Conservation (phyloP, 2,888 invertebrate species). For the Hydropsyche betteni region DNA sequence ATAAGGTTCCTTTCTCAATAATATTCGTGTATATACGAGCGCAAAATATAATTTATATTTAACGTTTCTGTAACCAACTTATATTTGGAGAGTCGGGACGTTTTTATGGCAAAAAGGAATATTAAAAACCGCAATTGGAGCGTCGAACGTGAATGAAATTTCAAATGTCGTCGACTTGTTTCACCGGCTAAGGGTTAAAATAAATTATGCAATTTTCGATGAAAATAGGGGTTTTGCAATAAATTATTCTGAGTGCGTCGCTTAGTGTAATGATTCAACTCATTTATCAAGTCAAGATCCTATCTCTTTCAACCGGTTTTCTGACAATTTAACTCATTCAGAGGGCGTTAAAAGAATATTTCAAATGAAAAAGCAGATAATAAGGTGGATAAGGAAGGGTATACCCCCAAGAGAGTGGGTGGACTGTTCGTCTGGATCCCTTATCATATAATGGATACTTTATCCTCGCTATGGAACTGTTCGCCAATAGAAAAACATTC, state of each 20-base stretch:
- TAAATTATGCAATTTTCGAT: constrained; percentile 41
- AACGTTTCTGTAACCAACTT: background rate
- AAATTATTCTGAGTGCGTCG: constrained; percentile 38
- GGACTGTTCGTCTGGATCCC: constrained; percentile 31
- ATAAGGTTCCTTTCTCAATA: constrained; percentile 28
- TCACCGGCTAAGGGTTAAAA: constrained; percentile 24
- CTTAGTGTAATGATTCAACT: constrained; percentile 46
- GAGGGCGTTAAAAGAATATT: constrained; percentile 51
- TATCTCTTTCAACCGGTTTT: constrained; percentile 49
- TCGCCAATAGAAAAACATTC: constrained; percentile 29
- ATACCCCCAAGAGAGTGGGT: constrained; percentile 33
- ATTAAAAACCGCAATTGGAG: constrained; percentile 18
- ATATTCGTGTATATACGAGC: background rate
- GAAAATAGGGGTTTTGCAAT: constrained; percentile 40
- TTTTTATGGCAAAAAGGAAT: constrained; percentile 3
- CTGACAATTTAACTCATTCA: constrained; percentile 52
- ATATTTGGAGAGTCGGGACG: background rate
- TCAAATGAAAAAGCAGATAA: constrained; percentile 51
- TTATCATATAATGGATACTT: constrained; percentile 49
- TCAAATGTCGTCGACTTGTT: constrained; percentile 9
- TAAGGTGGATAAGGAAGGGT: constrained; percentile 47
- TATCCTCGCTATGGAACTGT: constrained; percentile 30
- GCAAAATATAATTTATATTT: background rate
- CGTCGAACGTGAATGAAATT: constrained; percentile 17
- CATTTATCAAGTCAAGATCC: constrained; percentile 50